Evolutionary conservation across 1,140 invertebrate genomes (phyloP).

Genomic region (Sitobion miscanthi): DNA sequence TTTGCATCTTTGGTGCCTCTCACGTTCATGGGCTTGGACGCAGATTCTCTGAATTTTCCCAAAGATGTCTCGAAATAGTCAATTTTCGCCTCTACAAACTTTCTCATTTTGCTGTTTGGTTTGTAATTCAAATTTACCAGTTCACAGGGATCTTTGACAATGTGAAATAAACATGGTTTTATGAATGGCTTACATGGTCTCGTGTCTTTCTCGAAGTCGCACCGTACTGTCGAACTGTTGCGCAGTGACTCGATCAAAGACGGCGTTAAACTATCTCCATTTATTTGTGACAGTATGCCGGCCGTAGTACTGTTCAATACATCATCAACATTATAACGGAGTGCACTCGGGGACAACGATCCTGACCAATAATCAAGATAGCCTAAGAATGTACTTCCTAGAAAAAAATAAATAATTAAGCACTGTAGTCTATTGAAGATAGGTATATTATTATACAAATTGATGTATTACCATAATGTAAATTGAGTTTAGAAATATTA

Average conservation of each 20-base stretch:
- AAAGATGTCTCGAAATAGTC: conserved; percentile 45
- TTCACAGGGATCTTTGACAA: conserved; percentile 79
- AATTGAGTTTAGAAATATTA: background rate
- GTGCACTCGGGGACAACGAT: background rate
- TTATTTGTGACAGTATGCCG: background rate
- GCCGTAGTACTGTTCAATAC: conserved; percentile 27
- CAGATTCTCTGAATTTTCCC: background rate
- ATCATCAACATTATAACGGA: background rate
- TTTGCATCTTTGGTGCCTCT: conserved; percentile 30
- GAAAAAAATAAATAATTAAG: background rate
- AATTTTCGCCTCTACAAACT: conserved; percentile 38
- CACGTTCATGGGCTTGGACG: background rate
- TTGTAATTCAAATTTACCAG: conserved; percentile 68
- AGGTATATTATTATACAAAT: background rate
- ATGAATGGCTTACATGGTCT: conserved; percentile 66
- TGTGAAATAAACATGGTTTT: conserved; percentile 76
- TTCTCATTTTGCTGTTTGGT: background rate
- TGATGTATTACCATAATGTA: background rate
- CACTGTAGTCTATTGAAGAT: background rate
- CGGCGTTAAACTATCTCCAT: background rate
- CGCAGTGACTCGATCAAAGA: background rate
- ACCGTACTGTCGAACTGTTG: background rate
- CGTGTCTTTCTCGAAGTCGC: conserved; percentile 57
- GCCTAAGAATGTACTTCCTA: conserved; percentile 39
- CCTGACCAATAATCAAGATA: conserved; percentile 40